Evolutionary conservation across 2,113 vertebrate species (phyloP).

Genomic region (Clinocottus analis): DNA sequence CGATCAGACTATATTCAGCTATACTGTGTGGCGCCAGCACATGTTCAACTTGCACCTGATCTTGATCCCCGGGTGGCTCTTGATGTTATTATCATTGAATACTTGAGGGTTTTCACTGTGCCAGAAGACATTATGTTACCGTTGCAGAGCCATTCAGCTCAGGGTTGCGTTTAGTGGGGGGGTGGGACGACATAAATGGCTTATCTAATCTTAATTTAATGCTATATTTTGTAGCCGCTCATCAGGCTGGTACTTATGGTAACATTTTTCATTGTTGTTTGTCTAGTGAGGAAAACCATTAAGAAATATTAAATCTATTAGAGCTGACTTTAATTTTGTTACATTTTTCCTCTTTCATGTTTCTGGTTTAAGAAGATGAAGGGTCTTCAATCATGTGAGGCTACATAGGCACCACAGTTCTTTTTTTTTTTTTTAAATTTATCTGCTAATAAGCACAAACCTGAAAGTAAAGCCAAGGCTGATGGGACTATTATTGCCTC

Average conservation of each 20-base stretch:
- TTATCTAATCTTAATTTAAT: conserved; percentile 51
- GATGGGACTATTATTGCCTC: not conserved
- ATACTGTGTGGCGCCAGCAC: too few species aligned
- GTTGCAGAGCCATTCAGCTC: conserved; percentile 32
- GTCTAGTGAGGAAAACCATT: not conserved
- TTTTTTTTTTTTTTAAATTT: too few species aligned
- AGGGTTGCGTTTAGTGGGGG: conserved; percentile 24
- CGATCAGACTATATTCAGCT: conserved; percentile 24
- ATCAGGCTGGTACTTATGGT: conserved; percentile 32
- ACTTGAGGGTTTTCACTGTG: conserved; percentile 48
- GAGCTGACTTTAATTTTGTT: not conserved
- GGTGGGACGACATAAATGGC: conserved; percentile 39
- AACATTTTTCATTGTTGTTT: conserved; percentile 4
- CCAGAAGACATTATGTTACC: conserved; percentile 36
- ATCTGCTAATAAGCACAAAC: too few species aligned
- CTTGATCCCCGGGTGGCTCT: conserved; percentile 44
- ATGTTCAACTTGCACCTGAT: conserved; percentile 25
- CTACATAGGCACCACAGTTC: not conserved
- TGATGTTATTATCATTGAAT: conserved; percentile 51
- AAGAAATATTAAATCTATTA: not conserved
- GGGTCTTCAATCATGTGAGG: not conserved
- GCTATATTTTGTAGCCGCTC: conserved; percentile 22
- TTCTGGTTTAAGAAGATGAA: conserved; percentile 8
- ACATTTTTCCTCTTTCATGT: not conserved
- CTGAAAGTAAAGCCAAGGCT: not conserved